Conservation (phyloP, 2,888 invertebrate genomes). For the Andrena fulva region DNA sequence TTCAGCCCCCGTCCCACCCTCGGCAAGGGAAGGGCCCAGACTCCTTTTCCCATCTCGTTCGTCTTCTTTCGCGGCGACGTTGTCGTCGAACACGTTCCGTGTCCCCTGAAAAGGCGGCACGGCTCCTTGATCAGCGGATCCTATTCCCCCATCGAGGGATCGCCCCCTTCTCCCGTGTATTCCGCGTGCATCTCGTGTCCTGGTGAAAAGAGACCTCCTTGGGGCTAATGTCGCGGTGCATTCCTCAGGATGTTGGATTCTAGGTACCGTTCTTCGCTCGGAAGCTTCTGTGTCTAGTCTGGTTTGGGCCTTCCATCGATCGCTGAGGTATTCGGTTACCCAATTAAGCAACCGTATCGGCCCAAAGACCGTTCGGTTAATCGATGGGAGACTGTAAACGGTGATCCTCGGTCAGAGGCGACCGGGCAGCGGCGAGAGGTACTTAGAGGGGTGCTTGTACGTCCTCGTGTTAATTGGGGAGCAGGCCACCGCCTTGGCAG, state of each 20-base stretch:
- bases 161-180: neutral
- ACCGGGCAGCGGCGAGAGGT: too few species aligned
- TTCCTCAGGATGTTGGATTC: neutral
- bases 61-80: conserved; percentile 31
- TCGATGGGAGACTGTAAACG: neutral
- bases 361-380: neutral
- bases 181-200: neutral
- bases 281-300: too few species aligned
- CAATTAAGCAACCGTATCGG: neutral
- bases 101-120: conserved; percentile 38
- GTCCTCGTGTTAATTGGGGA: conserved; percentile 1
- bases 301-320: neutral
- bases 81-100: conserved; percentile 39
- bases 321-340: neutral
- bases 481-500: conserved; percentile 10
- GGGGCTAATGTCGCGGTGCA: neutral
- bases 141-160: conserved; percentile 32
- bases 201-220: neutral
- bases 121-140: conserved; percentile 48
- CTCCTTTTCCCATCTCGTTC: conserved; percentile 33
- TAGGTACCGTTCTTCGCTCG: neutral
- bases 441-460: neutral
- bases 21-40: conserved; percentile 19
- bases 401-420: neutral
- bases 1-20: conserved; percentile 40